Percentiles rank a stretch among this genome's conserved stretches.
These are phyloP conservation scores for Cerastis rubricosa DNA, from an alignment of 2,888 invertebrate species.

Conservation along the genomic window DNA sequence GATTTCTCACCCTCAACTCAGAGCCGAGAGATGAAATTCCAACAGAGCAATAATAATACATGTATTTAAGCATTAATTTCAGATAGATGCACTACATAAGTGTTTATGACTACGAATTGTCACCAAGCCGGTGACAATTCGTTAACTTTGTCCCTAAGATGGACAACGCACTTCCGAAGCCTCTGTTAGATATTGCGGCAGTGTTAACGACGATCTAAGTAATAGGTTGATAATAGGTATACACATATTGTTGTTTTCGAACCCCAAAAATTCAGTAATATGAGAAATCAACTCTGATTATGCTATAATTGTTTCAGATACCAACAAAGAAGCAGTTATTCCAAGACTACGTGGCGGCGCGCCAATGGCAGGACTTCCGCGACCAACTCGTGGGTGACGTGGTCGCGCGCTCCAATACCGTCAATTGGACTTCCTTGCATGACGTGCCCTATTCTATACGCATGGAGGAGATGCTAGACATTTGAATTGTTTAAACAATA, in stretches of 20 bases:
- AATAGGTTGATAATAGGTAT: not conserved
- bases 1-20: too few species aligned
- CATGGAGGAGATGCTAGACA: conserved; percentile 89
- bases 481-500: conserved; percentile 73
- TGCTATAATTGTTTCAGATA: conserved; percentile 77
- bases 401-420: conserved; percentile 85
- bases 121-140: not conserved
- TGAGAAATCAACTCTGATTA: not conserved
- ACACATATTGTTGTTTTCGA: not conserved
- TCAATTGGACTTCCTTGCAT: conserved; percentile 90
- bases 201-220: not conserved
- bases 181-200: not conserved
- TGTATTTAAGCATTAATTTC: too few species aligned
- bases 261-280: not conserved
- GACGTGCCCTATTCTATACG: conserved; percentile 93
- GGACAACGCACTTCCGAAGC: not conserved
- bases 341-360: conserved; percentile 87
- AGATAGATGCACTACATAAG: too few species aligned
- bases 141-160: not conserved
- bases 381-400: conserved; percentile 88
- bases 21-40: too few species aligned
- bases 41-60: too few species aligned
- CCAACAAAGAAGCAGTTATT: conserved; percentile 91
- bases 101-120: too few species aligned
- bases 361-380: conserved; percentile 91